These are phyloP conservation scores for Sinocyclocheilus rhinocerous DNA, from an alignment of 2,113 vertebrate species.

Conservation along the genomic window DNA sequence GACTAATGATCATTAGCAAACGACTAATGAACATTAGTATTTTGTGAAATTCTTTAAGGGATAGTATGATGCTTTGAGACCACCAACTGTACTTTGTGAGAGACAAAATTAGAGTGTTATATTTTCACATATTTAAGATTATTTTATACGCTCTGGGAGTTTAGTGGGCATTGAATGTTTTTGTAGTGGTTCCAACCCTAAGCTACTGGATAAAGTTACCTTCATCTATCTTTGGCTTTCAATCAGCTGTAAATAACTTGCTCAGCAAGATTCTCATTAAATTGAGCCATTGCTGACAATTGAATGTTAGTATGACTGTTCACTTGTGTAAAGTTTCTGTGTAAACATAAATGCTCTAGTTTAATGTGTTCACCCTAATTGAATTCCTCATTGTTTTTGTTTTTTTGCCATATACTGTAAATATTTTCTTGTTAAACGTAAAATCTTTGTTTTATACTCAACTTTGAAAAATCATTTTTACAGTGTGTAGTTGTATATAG, in stretches of 20 bases:
- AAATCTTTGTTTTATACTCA: too few relatives aligned
- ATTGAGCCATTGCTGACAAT: background rate
- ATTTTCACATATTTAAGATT: background rate
- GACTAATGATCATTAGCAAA: too few relatives aligned
- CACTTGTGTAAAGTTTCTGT: too few relatives aligned
- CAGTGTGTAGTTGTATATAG: too few relatives aligned
- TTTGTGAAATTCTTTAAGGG: background rate
- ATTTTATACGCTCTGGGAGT: background rate
- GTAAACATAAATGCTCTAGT: too few relatives aligned
- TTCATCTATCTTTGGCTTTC: background rate
- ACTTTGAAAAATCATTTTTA: too few relatives aligned
- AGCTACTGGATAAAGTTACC: background rate
- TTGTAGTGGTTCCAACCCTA: background rate
- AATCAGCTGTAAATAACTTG: background rate
- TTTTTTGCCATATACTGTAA: too few relatives aligned
- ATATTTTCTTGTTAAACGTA: too few relatives aligned
- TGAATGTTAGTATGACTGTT: too few relatives aligned
- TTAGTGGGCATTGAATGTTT: background rate
- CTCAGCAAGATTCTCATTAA: background rate
- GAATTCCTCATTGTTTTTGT: too few relatives aligned
- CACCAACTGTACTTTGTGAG: background rate
- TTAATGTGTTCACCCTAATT: too few relatives aligned
- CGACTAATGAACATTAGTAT: background rate
- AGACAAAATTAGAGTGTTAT: background rate
- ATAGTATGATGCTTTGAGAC: background rate